Base-by-base conservation (phyloP, 2,113 vertebrate genomes). In the Cyanistes caeruleus region DNA sequence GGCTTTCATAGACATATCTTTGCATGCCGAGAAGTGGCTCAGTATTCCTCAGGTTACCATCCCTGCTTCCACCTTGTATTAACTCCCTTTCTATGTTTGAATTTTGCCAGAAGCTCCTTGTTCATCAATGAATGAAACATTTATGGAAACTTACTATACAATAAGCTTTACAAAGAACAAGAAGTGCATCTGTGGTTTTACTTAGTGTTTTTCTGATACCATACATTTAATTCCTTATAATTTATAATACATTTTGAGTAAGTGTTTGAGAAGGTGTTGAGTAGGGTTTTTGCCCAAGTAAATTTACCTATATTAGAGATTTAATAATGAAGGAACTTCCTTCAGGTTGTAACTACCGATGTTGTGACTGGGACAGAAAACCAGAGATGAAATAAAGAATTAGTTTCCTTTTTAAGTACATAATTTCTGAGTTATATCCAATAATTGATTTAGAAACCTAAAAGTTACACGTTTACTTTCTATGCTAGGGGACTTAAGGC, bases 371-470 rank as follows among this genome's bases (percentile, higher is more conserved):
- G 41, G 64, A 90, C 67, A 97, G 95, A 96, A 91, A 63, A 84
- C 63, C 22, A 84, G 81, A 96, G 80, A 24, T 59, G 41, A 68
- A 92, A 60, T 91, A 70, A 96, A 97, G 80, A 68, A 93, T 62
- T 73, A 82, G 35, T 4, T 89, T 68, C 53, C 64, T 96, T 86
- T 84, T 55, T 69, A 25, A 70, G 9, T 88, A 96, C 73, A 51
- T 76, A 82, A 82, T 95, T 94, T 94, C 59, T 79, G 43, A 79
- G 20, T 68, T 91, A 59, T 56, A 89, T 33, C 23, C 18, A 44
- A 8, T 43, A 64, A 68, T 87, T 28, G 5, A 65, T 27, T 49
- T 48, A 60, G 58, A 88, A 78, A n/a, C 8, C 43, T 82, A 20
- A 53, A 92, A n/a, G 18, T 51, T 67, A 59, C 2, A 3, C 10